Percentiles rank a stretch among this genome's conserved stretches.
phyloP scores from a whole-genome alignment of 2,797 vertebrate species.

The Pteropus rufus region DNA sequence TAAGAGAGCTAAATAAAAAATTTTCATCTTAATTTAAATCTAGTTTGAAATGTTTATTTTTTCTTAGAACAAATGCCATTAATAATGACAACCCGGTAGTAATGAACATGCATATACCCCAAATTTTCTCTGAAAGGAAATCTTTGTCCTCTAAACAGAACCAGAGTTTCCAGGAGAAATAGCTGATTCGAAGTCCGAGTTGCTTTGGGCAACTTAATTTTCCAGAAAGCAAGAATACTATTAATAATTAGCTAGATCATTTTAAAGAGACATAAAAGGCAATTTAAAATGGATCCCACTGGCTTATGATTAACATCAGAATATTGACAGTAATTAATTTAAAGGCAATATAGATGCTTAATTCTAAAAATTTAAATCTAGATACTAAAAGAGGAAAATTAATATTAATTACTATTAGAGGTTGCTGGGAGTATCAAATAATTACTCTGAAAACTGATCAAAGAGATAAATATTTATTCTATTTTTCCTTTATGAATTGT shows the following conservation, averaged over 20 bases:
- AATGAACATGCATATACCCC: not conserved
- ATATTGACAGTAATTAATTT: not conserved
- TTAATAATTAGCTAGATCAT: not conserved
- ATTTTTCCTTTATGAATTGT: not conserved
- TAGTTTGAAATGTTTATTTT: not conserved
- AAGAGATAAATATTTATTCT: not conserved
- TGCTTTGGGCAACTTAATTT: not conserved
- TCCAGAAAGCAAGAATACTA: not conserved
- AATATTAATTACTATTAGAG: not conserved
- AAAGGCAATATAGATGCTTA: not conserved
- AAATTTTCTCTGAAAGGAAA: not conserved
- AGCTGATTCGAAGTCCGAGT: not conserved
- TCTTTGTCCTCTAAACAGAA: not conserved
- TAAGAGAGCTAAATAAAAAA: not conserved
- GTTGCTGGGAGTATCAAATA: not conserved
- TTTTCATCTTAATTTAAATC: not conserved
- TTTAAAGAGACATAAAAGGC: not conserved
- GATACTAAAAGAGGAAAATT: not conserved
- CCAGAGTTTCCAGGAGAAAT: not conserved
- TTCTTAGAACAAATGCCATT: not conserved
- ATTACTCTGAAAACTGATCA: not conserved
- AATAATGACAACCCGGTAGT: not conserved
- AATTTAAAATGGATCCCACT: not conserved
- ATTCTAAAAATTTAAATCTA: not conserved
- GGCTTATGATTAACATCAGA: not conserved